These are phyloP conservation scores for Passer domesticus DNA, from an alignment of 2,113 vertebrate species.

Conservation along the genomic window DNA sequence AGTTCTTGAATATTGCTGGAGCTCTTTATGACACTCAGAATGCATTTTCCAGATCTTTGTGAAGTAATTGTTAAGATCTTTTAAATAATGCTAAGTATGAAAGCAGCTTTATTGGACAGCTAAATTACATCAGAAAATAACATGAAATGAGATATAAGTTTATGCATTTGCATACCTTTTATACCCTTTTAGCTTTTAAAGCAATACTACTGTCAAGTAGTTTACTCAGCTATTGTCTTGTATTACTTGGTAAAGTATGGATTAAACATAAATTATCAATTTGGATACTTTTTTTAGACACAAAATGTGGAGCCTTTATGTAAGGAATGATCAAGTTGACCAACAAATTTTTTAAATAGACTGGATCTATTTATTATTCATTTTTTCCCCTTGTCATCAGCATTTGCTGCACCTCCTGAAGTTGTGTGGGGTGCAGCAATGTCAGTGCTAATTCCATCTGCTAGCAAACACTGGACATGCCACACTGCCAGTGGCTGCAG, in stretches of 20 bases:
- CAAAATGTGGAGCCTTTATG: background rate
- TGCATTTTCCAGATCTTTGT: conserved; percentile 51
- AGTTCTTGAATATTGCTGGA: conserved; percentile 56
- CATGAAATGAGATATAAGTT: conserved; percentile 30
- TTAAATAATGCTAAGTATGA: conserved; percentile 47
- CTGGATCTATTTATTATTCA: background rate
- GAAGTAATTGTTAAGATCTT: conserved; percentile 60
- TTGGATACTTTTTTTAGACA: background rate
- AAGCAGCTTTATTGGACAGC: conserved; percentile 43
- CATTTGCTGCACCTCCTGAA: background rate
- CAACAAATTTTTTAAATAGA: background rate
- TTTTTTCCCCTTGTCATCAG: background rate
- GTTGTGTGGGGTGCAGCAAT: background rate
- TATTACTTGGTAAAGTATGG: background rate
- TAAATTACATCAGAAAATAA: conserved; percentile 4
- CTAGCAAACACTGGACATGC: background rate
- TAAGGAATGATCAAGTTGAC: background rate
- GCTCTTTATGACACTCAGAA: conserved; percentile 45
- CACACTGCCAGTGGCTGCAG: background rate
- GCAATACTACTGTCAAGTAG: background rate
- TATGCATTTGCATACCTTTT: background rate
- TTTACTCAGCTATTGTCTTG: background rate
- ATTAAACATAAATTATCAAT: background rate
- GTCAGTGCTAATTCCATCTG: background rate
- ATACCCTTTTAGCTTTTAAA: background rate